Conservation (phyloP, 2,797 vertebrate species). For the Eurystomus glaucurus region DNA sequence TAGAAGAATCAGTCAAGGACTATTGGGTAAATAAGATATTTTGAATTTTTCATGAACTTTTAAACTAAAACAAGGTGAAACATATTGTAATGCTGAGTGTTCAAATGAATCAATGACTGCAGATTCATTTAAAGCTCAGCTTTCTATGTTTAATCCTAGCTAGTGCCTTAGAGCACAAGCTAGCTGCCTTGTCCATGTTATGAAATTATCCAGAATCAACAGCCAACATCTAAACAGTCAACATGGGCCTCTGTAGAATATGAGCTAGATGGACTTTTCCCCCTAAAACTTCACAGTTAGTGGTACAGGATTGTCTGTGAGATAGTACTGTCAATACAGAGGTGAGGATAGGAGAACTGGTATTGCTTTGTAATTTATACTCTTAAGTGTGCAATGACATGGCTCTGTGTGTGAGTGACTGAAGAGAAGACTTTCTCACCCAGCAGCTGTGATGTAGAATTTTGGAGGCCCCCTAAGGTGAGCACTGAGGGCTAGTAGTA, state of each 20-base stretch:
- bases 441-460: background rate
- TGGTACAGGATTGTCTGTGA: background rate
- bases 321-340: background rate
- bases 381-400: fast-evolving
- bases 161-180: background rate
- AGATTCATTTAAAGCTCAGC: slow-evolving; percentile 38
- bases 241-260: background rate
- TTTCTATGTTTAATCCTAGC: slow-evolving; percentile 21
- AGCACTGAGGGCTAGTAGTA: background rate
- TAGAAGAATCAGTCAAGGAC: slow-evolving; percentile 53
- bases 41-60: slow-evolving; percentile 77
- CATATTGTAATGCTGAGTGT: slow-evolving; percentile 43
- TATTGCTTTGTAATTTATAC: background rate
- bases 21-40: slow-evolving; percentile 69
- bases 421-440: background rate
- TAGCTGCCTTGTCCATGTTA: background rate
- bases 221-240: background rate
- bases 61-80: slow-evolving; percentile 74
- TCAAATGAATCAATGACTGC: slow-evolving; percentile 62
- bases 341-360: background rate
- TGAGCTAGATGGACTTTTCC: background rate
- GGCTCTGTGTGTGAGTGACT: background rate
- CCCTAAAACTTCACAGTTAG: background rate
- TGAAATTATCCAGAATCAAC: background rate
- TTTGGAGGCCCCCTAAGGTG: background rate